These are phyloP conservation scores for Sminthurides bifidus DNA, from an alignment of 1,140 invertebrate species.

Conservation along the genomic window DNA sequence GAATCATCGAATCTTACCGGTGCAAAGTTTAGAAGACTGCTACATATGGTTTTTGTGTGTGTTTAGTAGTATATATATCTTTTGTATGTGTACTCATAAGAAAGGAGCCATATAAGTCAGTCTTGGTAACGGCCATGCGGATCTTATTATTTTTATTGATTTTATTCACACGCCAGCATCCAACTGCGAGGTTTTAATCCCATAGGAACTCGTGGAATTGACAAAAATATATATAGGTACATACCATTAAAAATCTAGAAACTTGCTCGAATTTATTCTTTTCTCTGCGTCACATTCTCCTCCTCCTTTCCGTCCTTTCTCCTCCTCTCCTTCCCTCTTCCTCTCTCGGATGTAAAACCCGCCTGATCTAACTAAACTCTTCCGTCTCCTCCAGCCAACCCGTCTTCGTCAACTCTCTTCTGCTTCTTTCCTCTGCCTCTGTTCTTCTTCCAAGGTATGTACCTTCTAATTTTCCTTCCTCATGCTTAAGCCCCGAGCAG, in stretches of 20 bases:
- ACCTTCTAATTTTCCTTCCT: not conserved
- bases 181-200: conserved; percentile 10
- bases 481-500: too few species aligned
- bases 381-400: too few species aligned
- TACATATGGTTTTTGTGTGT: too few species aligned
- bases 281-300: not conserved
- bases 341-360: not conserved
- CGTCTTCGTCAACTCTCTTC: not conserved
- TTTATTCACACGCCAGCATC: conserved; percentile 17
- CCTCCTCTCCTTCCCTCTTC: not conserved
- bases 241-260: not conserved
- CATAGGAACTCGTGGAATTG: conserved; percentile 17
- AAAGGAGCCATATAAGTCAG: too few species aligned
- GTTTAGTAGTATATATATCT: too few species aligned
- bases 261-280: too few species aligned
- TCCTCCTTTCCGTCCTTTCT: not conserved
- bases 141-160: conserved; percentile 19
- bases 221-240: not conserved
- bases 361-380: too few species aligned
- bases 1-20: too few species aligned
- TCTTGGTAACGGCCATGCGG: conserved; percentile 12
- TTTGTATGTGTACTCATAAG: too few species aligned
- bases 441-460: not conserved
- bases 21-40: too few species aligned
- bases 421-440: not conserved